Evolutionary conservation across 2,797 vertebrate genomes (phyloP), one percentile per base, ranked within the genome.

Genomic region (Tragopan temminckii): DNA sequence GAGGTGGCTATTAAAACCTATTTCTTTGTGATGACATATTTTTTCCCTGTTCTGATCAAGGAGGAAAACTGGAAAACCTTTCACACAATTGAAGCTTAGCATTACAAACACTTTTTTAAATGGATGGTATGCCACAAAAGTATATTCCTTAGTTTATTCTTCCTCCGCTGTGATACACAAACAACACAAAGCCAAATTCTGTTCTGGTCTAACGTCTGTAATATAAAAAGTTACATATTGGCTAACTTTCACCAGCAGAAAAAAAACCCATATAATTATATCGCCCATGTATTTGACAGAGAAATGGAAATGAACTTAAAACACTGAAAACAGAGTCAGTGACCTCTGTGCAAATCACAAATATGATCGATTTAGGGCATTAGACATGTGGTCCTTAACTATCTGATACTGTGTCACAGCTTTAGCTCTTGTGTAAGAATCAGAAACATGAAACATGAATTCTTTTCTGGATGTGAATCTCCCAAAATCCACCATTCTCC

Each of bases 91-190:
- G 45, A 63, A 80, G 66, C 69, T 59, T 15, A 42, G 20, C 27
- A 25, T 9, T 57, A 21, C 70, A 35, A 43, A 42, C 14, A 45
- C 25, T 50, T 79, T 61, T 58, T 80, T 35, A 85, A 88, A 58
- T 14, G 27, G 74, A 5, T 24, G 53, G 38, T 2, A 0, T 19
- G 9, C 7, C 68, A 92, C 1, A 0, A 3, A 57, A 68, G 5
- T 48, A 40, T 16, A 38, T 31, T 45, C 17, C 46, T 70, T 76
- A 36, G 68, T 36, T 77, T 61, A 29, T 68, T 88, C 36, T n/a
- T 88, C 69, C 66, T 75, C 76, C 74, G 33, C 43, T 71, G 58
- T 43, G 42, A 84, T 68, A 72, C 36, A 63, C 11, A 82, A 80
- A 36, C 35, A 85, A 45, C 45, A 40, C 7, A 29, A 38, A n/a